phyloP scores from a whole-genome alignment of 2,113 vertebrate genomes.

The Pelodiscus sinensis region DNA sequence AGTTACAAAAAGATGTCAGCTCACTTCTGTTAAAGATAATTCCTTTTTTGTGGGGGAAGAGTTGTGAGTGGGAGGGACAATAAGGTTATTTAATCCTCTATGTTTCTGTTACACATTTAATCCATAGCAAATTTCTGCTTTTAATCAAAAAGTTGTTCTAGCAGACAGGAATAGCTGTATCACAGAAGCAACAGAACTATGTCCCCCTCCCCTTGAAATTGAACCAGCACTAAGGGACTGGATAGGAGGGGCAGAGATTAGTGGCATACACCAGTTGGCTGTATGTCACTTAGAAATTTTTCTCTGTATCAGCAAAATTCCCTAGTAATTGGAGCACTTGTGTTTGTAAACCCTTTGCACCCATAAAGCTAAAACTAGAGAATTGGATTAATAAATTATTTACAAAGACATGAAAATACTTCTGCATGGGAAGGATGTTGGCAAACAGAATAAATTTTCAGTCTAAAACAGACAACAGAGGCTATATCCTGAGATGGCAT shows the following conservation, averaged over 20 bases:
- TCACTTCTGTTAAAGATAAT: neutral
- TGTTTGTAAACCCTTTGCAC: constrained; percentile 12
- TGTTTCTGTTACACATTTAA: neutral
- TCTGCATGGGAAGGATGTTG: fast-evolving
- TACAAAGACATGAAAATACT: neutral
- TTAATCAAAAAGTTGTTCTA: neutral
- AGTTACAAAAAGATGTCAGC: neutral
- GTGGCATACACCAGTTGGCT: neutral
- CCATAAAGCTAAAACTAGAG: constrained; percentile 44
- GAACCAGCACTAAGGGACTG: neutral
- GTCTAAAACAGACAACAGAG: neutral
- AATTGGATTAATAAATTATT: constrained; percentile 26
- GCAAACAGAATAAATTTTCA: neutral
- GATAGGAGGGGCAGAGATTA: neutral
- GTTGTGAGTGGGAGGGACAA: neutral
- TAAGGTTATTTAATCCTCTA: neutral
- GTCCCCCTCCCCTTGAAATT: constrained; percentile 1
- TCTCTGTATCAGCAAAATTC: constrained; percentile 39
- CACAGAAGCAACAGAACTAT: neutral
- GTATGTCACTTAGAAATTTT: constrained; percentile 5
- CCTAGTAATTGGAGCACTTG: constrained; percentile 36
- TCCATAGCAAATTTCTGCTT: neutral
- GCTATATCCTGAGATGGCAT: neutral
- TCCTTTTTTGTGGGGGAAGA: neutral
- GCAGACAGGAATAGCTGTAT: neutral